A percentile compares a stretch with the other conserved stretches of the same genome.
Evolutionary conservation across 2,888 invertebrate species (phyloP).

Genomic region (Diloba caeruleocephala): DNA sequence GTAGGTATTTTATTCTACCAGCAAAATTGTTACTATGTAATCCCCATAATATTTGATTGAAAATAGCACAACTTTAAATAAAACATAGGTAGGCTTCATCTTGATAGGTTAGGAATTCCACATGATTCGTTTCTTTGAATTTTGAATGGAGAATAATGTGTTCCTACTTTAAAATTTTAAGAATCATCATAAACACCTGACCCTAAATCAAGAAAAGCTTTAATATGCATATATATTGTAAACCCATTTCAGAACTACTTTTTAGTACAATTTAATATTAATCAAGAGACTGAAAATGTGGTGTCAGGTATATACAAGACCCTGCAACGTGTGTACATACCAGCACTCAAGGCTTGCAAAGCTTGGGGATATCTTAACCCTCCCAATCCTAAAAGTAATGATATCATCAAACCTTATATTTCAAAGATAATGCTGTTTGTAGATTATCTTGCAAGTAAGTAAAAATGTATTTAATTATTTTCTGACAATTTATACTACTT

Average conservation of each 20-base stretch:
- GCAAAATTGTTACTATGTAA: no score
- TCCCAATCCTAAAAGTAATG: constrained; percentile 79
- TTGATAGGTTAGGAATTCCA: no score
- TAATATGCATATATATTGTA: no score
- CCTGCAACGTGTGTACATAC: constrained; percentile 71
- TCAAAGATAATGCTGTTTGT: constrained; percentile 82
- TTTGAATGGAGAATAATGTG: no score
- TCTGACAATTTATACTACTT: neutral
- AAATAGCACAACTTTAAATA: no score
- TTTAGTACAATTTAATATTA: constrained; percentile 71
- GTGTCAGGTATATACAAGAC: constrained; percentile 81
- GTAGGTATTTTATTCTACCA: no score
- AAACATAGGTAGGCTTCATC: no score
- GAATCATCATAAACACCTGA: no score
- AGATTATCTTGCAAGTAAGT: constrained; percentile 82
- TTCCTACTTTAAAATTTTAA: no score
- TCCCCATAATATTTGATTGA: no score
- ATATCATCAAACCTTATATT: constrained; percentile 75
- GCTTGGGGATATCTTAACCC: constrained; percentile 85
- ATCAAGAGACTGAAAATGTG: constrained; percentile 78
- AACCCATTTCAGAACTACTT: constrained; percentile 75
- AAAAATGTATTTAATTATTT: neutral
- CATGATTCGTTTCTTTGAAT: no score
- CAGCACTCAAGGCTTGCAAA: constrained; percentile 72
- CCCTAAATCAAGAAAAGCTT: no score